These are phyloP conservation scores for Sclerurus mexicanus DNA, from an alignment of 2,113 vertebrate genomes.

Conservation along the genomic window DNA sequence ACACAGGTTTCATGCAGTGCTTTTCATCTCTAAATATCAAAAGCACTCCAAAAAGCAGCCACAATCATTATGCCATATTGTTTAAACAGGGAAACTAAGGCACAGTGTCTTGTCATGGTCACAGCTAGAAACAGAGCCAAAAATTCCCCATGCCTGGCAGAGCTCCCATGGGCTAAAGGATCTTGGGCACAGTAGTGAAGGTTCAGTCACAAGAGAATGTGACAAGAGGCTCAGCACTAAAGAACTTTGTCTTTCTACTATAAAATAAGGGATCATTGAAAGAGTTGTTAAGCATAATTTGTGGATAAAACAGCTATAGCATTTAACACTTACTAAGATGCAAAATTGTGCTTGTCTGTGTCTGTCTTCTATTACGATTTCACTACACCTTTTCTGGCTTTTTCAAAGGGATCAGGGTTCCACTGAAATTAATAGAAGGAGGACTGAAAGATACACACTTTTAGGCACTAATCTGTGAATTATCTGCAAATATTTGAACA, in stretches of 20 bases:
- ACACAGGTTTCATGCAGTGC: background rate
- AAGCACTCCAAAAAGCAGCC: background rate
- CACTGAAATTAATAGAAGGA: background rate
- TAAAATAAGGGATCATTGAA: background rate
- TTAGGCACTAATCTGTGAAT: conserved; percentile 2
- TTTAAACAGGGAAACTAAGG: background rate
- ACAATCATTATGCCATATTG: background rate
- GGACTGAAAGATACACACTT: background rate
- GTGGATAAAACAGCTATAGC: background rate
- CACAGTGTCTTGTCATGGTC: background rate
- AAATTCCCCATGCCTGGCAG: background rate
- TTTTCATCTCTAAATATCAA: background rate
- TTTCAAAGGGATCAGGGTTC: background rate
- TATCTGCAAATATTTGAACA: conserved; percentile 32
- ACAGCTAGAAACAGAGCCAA: background rate
- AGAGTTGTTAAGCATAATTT: background rate
- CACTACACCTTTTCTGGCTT: background rate
- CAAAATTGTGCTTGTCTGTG: background rate
- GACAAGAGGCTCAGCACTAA: background rate
- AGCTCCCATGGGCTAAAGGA: background rate
- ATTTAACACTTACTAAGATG: background rate
- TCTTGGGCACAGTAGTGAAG: background rate
- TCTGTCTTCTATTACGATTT: background rate
- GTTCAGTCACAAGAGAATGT: background rate
- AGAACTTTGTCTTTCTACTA: background rate